phyloP scores from a whole-genome alignment of 2,888 invertebrate genomes.

The Argyra leucocephala region DNA sequence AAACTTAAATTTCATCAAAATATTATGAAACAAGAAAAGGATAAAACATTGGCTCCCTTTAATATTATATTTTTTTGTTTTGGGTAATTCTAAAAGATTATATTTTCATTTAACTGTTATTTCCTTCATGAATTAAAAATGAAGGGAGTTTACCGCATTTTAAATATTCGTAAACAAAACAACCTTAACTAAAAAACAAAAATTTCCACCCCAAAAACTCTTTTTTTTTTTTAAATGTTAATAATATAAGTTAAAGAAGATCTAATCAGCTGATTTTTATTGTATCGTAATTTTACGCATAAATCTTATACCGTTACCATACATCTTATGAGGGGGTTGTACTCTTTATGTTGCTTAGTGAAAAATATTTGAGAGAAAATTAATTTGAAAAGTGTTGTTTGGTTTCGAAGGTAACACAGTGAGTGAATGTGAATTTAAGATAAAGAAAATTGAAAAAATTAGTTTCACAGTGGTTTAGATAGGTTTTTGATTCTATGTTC shows the following conservation, averaged over 20 bases:
- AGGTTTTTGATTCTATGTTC: too few relatives aligned
- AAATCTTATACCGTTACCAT: constrained; percentile 1
- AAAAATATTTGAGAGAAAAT: too few relatives aligned
- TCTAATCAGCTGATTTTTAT: constrained; percentile 6
- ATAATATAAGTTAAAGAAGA: not conserved
- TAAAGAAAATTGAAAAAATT: too few relatives aligned
- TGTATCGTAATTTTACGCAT: not conserved
- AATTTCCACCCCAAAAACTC: not conserved
- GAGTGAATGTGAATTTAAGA: too few relatives aligned
- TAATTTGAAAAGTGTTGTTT: too few relatives aligned
- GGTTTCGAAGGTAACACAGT: too few relatives aligned
- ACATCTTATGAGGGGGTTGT: not conserved
- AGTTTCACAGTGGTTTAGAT: too few relatives aligned
- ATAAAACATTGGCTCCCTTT: not conserved
- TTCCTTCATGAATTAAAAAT: not conserved
- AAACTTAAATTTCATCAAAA: too few relatives aligned
- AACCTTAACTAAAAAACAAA: too few relatives aligned
- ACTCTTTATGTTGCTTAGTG: too few relatives aligned
- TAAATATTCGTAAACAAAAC: too few relatives aligned
- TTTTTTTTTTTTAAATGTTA: not conserved
- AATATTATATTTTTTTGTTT: not conserved
- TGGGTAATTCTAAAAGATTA: constrained; percentile 2
- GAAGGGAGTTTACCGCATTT: not conserved
- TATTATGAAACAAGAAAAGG: not conserved
- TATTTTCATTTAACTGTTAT: not conserved